Conservation (phyloP, 2,888 invertebrate genomes). For the Eulithis testata region DNA sequence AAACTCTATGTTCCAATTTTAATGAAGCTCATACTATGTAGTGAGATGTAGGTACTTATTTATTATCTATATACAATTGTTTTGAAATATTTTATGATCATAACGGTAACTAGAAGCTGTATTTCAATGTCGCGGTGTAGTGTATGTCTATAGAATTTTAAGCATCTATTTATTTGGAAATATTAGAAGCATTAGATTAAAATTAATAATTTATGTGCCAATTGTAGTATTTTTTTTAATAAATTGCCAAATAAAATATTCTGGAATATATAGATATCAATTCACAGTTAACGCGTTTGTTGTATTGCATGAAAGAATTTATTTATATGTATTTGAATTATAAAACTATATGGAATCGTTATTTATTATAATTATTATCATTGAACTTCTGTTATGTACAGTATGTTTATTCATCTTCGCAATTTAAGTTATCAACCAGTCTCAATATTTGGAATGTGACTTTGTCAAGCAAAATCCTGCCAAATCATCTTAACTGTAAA, state of each 20-base stretch:
- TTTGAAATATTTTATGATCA: slow-evolving; percentile 49
- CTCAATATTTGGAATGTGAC: slow-evolving; percentile 66
- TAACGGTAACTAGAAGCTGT: slow-evolving; percentile 42
- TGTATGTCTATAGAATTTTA: slow-evolving; percentile 40
- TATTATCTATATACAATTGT: slow-evolving; percentile 51
- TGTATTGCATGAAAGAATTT: slow-evolving; percentile 61
- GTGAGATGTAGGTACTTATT: slow-evolving; percentile 66
- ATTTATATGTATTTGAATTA: slow-evolving; percentile 45
- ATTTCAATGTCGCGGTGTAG: slow-evolving; percentile 42
- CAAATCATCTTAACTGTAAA: slow-evolving; percentile 65
- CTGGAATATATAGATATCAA: slow-evolving; percentile 41
- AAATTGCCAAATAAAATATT: slow-evolving; percentile 42
- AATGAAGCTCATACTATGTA: slow-evolving; percentile 64
- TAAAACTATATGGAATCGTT: slow-evolving; percentile 53
- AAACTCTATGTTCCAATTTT: slow-evolving; percentile 51
- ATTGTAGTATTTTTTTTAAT: slow-evolving; percentile 62
- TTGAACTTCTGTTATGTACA: slow-evolving; percentile 64
- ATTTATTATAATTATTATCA: slow-evolving; percentile 57
- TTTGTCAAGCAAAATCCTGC: slow-evolving; percentile 82
- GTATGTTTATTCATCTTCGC: slow-evolving; percentile 57
- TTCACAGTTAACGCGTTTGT: slow-evolving; percentile 54
- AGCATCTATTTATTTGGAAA: slow-evolving; percentile 50
- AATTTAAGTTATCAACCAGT: slow-evolving; percentile 43
- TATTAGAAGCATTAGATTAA: slow-evolving; percentile 56
- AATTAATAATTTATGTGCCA: slow-evolving; percentile 65